Evolutionary conservation across 2,113 vertebrate genomes (phyloP).

Genomic region (Dromaius novaehollandiae): DNA sequence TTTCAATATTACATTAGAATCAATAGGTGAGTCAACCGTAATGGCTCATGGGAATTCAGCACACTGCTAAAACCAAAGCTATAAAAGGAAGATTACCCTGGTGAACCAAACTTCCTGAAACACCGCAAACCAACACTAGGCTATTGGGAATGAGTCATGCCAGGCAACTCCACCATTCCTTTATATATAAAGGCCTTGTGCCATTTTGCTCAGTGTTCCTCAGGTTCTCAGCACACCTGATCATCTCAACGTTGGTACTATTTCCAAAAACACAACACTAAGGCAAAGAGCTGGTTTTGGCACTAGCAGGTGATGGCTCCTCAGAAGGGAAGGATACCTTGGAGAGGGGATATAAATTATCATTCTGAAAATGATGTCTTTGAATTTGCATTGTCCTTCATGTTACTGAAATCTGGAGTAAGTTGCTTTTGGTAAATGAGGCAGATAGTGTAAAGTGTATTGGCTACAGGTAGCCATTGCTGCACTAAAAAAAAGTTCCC

Average conservation of each 20-base stretch:
- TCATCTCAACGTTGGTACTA: not conserved
- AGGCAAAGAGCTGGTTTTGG: not conserved
- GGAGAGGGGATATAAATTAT: not conserved
- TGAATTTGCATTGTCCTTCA: not conserved
- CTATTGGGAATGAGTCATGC: not conserved
- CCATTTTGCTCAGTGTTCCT: not conserved
- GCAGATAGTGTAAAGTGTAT: not conserved
- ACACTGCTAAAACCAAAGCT: not conserved
- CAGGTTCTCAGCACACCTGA: not conserved
- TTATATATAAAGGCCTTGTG: not conserved
- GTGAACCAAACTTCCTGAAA: not conserved
- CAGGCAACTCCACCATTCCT: not conserved
- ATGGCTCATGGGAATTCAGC: not conserved
- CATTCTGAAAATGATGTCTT: not conserved
- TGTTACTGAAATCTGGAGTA: not conserved
- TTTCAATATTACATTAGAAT: not conserved
- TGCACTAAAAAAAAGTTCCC: not conserved
- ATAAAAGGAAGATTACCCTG: fast-evolving
- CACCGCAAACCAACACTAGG: fast-evolving
- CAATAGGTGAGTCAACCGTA: not conserved
- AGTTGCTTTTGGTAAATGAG: not conserved
- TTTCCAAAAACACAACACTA: not conserved
- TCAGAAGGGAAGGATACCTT: not conserved
- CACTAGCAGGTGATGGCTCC: not conserved
- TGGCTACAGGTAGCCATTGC: not conserved